Percentiles rank a stretch among this genome's conserved stretches.
Conservation (phyloP, 2,888 invertebrate genomes). For the Argyresthia goedartella region DNA sequence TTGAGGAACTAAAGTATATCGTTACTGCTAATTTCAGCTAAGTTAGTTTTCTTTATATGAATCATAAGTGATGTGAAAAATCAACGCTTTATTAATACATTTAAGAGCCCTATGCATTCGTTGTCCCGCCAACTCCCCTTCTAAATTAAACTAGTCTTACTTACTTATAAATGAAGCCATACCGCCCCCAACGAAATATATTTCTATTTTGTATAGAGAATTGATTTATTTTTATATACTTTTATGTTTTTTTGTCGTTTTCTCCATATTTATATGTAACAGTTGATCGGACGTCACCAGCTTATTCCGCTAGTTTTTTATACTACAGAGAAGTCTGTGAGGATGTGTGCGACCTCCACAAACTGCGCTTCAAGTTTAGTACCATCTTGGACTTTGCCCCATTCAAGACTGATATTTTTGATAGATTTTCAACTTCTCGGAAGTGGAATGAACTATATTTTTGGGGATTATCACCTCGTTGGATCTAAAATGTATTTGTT, state of each 20-base stretch:
- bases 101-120: neutral
- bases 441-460: too few relatives aligned
- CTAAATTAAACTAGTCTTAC: constrained; percentile 33
- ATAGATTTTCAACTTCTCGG: too few relatives aligned
- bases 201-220: constrained; percentile 36
- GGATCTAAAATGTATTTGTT: too few relatives aligned
- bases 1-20: neutral
- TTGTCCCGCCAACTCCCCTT: neutral
- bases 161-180: constrained; percentile 13
- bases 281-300: constrained; percentile 59
- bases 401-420: too few relatives aligned
- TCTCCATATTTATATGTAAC: constrained; percentile 35
- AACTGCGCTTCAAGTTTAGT: too few relatives aligned
- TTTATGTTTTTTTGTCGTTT: constrained; percentile 29
- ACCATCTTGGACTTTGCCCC: too few relatives aligned
- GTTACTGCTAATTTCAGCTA: neutral
- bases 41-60: neutral
- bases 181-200: constrained; percentile 39
- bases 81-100: neutral
- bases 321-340: neutral
- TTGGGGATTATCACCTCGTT: too few relatives aligned
- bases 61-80: neutral
- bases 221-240: constrained; percentile 42
- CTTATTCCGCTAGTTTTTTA: constrained; percentile 38
- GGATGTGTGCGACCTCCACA: too few relatives aligned